A percentile compares a stretch with the other conserved stretches of the same genome.
These are phyloP conservation scores for Grallaria varia DNA, from an alignment of 2,113 vertebrate species.

Conservation along the genomic window DNA sequence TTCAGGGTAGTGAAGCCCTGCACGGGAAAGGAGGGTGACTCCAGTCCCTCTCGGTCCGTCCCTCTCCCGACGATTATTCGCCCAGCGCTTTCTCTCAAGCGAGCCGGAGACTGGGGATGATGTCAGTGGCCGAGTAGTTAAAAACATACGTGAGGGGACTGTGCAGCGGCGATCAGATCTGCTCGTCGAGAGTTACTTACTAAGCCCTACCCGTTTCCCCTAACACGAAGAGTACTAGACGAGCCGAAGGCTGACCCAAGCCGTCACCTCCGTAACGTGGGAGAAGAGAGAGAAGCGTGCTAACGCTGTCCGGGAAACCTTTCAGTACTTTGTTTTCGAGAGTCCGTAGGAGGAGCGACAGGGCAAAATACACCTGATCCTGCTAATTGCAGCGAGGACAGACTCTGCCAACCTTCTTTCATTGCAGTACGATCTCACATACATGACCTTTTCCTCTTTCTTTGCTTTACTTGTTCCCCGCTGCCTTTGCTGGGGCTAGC, in stretches of 20 bases:
- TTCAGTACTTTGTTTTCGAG: not conserved
- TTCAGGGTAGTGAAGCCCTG: not conserved
- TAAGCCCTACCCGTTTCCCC: not conserved
- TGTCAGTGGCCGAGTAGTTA: not conserved
- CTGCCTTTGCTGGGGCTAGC: not conserved
- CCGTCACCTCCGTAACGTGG: not conserved
- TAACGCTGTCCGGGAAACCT: not conserved
- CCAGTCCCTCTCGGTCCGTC: rapidly evolving
- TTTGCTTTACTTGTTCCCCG: not conserved
- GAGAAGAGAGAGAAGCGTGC: not conserved
- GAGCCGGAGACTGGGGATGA: not conserved
- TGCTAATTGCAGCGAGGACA: not conserved
- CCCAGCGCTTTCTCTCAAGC: not conserved
- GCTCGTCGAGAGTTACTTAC: not conserved
- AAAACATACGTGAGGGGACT: not conserved
- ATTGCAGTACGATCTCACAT: not conserved
- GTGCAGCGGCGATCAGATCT: not conserved
- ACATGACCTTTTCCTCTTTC: not conserved
- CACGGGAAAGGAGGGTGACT: not conserved
- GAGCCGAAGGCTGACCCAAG: not conserved
- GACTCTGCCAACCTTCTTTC: not conserved
- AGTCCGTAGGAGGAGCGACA: not conserved
- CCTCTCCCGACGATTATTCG: not conserved
- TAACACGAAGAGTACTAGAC: not conserved
- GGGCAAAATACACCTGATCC: not conserved